Evolutionary conservation across 2,797 vertebrate species (phyloP), one percentile per base, ranked within the genome.

Genomic region (Netta rufina): DNA sequence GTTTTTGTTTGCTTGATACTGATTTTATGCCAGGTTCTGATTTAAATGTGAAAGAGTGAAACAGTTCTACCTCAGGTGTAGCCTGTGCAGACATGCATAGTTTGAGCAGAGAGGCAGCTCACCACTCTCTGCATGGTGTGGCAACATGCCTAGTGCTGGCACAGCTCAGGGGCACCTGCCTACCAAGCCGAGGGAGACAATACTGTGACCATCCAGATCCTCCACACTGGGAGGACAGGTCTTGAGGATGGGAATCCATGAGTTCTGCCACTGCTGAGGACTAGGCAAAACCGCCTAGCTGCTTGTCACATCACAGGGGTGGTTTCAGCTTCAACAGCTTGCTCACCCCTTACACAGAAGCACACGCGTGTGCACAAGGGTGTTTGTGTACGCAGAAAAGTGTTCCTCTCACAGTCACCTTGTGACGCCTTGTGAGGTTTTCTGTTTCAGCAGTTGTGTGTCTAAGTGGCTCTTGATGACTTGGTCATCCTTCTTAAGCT

Each of bases 301-400:
- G 6, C 33, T 45, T 83, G 18, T 22, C 38, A 41, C 30, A 38
- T 70, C 73, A 14, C 2, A 43, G 56, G 38, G 53, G 36, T 18
- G 65, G 87, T 61, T 74, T 64, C 38, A n/a, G 9, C 13, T 61
- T 18, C 30, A 13, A 1, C 5, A 8, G 3, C 3, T 39, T 81
- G 43, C 10, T 91, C 4, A 16, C 2, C 13, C 11, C 32, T 58
- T 78, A 27, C 56, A 24, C 60, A 57, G 71, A 39, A 87, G 5
- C 1, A 0, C 27, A 21, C 0, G 0, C 2, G 0, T 24, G 14
- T 9, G 27, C 41, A 7, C 1, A 0, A 53, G 20, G 5, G 6
- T 9, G 5, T n/a, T 62, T 69, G 24, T 49, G 32, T 16, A 3
- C n/a, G 11, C 43, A 24, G 21, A 20, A 49, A 25, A 27, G 3